Evolutionary conservation across 2,113 vertebrate species (phyloP).

Genomic region (Lasiurus cinereus): DNA sequence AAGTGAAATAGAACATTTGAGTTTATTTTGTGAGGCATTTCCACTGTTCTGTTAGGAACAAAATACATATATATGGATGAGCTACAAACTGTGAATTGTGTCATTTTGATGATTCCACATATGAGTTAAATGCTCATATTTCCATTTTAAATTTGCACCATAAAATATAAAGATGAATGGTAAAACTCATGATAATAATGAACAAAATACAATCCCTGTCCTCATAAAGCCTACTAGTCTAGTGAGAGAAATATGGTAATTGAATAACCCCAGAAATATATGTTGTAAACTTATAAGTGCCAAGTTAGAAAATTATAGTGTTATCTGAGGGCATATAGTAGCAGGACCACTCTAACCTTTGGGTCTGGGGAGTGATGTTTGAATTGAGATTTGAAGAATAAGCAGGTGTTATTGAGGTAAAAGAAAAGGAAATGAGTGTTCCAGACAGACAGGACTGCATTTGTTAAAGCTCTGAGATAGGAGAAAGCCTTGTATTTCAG

Average conservation of each 20-base stretch:
- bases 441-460: not conserved
- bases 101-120: not conserved
- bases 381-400: not conserved
- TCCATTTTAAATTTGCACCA: not conserved
- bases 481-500: not conserved
- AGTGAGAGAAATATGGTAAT: not conserved
- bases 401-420: not conserved
- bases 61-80: not conserved
- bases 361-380: not conserved
- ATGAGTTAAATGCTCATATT: constrained; percentile 9
- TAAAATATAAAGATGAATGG: not conserved
- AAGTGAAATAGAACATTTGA: not conserved
- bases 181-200: not conserved
- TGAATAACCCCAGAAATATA: not conserved
- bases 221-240: not conserved
- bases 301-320: not conserved
- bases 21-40: not conserved
- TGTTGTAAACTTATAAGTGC: not conserved
- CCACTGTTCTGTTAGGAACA: not conserved
- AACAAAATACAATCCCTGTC: not conserved
- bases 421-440: not conserved
- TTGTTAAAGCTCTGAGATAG: not conserved
- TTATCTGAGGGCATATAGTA: not conserved
- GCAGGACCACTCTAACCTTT: not conserved
- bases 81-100: not conserved